Evolutionary conservation across 2,113 vertebrate genomes (phyloP).

Genomic region (Alectura lathami): DNA sequence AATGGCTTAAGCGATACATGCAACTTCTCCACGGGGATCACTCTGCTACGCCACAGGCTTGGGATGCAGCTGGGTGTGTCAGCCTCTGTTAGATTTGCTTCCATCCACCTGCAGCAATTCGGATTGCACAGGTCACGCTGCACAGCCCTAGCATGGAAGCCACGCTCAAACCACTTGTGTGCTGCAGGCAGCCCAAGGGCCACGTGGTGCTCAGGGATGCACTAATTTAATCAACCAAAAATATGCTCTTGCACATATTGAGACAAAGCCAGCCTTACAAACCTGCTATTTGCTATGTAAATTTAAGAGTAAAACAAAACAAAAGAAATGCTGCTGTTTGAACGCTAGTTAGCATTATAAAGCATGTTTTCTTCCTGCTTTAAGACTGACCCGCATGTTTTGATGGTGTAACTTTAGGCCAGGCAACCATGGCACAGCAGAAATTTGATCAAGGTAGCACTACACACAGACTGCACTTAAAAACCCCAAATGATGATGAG

Average conservation of each 20-base stretch:
- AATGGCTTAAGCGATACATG: neutral
- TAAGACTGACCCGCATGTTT: constrained; percentile 3
- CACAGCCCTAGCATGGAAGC: neutral
- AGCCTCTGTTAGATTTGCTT: neutral
- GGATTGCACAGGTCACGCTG: neutral
- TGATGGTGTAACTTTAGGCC: constrained; percentile 1
- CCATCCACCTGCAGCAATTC: neutral
- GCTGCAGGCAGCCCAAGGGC: neutral
- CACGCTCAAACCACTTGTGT: neutral
- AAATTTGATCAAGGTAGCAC: constrained; percentile 21
- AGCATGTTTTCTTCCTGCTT: neutral
- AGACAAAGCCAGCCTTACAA: neutral
- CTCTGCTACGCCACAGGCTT: neutral
- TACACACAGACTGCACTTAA: constrained; percentile 53
- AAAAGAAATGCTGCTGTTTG: neutral
- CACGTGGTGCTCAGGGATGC: neutral
- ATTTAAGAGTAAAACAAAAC: neutral
- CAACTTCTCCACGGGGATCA: neutral
- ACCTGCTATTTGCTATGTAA: neutral
- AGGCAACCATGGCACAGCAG: constrained; percentile 31
- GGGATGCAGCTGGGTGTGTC: neutral
- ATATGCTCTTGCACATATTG: neutral
- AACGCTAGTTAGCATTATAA: neutral
- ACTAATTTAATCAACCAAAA: neutral
- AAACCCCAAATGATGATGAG: constrained; percentile 51